Conservation (phyloP, 1,140 invertebrate species). For the Drosophila ironensis region DNA sequence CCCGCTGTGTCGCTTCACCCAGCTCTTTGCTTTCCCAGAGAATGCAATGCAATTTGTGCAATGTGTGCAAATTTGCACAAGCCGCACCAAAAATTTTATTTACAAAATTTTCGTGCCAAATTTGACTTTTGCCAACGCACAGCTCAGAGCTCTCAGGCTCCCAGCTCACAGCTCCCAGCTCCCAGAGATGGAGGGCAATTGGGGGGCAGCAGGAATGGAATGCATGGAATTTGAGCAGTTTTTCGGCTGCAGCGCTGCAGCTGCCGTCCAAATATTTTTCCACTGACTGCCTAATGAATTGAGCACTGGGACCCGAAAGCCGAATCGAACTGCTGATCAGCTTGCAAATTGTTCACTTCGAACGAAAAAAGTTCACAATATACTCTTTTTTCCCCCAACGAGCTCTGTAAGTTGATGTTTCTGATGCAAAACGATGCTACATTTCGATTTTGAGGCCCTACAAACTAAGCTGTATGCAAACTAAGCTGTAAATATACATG, state of each 20-base stretch:
- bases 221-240: slow-evolving; percentile 10
- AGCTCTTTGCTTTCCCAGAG: neutral
- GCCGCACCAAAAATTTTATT: slow-evolving; percentile 52
- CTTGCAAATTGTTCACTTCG: slow-evolving; percentile 4
- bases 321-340: slow-evolving; percentile 38
- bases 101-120: slow-evolving; percentile 51
- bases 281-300: slow-evolving; percentile 53
- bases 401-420: no score
- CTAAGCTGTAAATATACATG: no score
- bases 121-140: slow-evolving; percentile 39
- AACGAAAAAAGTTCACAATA: neutral
- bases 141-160: no score
- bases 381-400: neutral
- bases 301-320: slow-evolving; percentile 25
- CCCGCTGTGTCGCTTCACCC: neutral
- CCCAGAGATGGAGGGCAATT: neutral
- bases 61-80: slow-evolving; percentile 70
- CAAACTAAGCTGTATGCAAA: no score
- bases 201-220: neutral
- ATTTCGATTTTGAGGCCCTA: no score
- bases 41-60: slow-evolving; percentile 68
- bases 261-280: slow-evolving; percentile 43
- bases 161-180: neutral
- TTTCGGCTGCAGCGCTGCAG: slow-evolving; percentile 9
- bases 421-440: no score